phyloP scores from a whole-genome alignment of 2,888 invertebrate species.

The Coelogynopora nodosa region DNA sequence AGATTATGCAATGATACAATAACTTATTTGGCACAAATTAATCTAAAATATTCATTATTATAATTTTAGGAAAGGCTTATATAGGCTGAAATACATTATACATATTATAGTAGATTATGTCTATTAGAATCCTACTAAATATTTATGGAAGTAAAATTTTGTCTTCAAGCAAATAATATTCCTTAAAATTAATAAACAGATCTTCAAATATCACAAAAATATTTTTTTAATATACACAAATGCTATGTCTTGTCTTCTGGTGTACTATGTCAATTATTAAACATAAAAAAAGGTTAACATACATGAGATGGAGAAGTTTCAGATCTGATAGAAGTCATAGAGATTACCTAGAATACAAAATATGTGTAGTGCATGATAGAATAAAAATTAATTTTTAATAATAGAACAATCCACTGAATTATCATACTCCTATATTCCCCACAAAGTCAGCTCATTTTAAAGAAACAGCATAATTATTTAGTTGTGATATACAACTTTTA shows the following conservation, averaged over 20 bases:
- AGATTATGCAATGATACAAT: not conserved
- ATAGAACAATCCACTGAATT: not conserved
- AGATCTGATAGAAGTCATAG: not conserved
- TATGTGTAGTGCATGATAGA: not conserved
- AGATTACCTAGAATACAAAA: not conserved
- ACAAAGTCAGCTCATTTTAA: not conserved
- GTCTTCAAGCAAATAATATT: too few relatives aligned
- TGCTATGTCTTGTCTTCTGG: not conserved
- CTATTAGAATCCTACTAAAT: too few relatives aligned
- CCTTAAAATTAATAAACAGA: too few relatives aligned
- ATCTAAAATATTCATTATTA: too few relatives aligned
- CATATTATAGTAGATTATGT: too few relatives aligned
- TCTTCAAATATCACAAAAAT: too few relatives aligned
- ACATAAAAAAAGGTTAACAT: not conserved
- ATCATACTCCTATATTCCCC: not conserved
- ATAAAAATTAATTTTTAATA: not conserved
- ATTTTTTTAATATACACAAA: too few relatives aligned
- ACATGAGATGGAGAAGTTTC: not conserved
- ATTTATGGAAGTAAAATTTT: too few relatives aligned
- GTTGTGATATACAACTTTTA: not conserved
- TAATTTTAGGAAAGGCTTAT: too few relatives aligned
- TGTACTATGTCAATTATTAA: not conserved
- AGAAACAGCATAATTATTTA: not conserved
- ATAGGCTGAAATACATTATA: too few relatives aligned
- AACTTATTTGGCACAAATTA: too few relatives aligned